phyloP scores from a whole-genome alignment of 2,797 vertebrate species.

The Corythornis leucogaster region DNA sequence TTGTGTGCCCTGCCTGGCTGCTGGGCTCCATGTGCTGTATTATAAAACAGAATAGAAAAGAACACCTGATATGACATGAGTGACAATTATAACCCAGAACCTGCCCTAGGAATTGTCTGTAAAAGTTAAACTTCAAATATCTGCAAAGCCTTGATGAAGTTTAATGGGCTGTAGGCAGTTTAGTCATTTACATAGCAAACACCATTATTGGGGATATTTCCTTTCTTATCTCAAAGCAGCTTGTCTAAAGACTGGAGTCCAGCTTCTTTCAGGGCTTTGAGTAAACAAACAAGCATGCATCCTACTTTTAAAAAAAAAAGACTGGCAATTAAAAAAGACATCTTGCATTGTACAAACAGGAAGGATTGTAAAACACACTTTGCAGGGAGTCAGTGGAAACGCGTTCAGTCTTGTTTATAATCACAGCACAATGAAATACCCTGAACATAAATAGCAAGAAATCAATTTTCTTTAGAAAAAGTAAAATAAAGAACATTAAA shows the following conservation, averaged over 20 bases:
- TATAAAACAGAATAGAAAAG: neutral
- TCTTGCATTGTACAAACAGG: constrained; percentile 29
- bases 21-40: neutral
- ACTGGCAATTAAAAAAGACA: constrained; percentile 51
- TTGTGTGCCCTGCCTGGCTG: neutral
- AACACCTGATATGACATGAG: neutral
- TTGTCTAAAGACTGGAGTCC: neutral
- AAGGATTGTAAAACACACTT: constrained; percentile 52
- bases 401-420: constrained; percentile 64
- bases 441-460: constrained; percentile 70
- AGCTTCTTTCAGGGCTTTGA: constrained; percentile 3
- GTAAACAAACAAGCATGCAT: constrained; percentile 55
- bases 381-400: constrained; percentile 41
- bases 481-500: constrained; percentile 76
- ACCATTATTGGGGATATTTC: neutral
- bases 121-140: neutral
- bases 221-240: neutral
- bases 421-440: constrained; percentile 69
- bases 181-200: neutral
- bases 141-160: constrained; percentile 9
- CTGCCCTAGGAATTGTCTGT: neutral
- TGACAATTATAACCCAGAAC: neutral
- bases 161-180: neutral
- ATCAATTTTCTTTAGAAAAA: constrained; percentile 75
- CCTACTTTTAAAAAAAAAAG: neutral